Conservation (phyloP, 2,888 invertebrate genomes). For the Melanchra persicariae region DNA sequence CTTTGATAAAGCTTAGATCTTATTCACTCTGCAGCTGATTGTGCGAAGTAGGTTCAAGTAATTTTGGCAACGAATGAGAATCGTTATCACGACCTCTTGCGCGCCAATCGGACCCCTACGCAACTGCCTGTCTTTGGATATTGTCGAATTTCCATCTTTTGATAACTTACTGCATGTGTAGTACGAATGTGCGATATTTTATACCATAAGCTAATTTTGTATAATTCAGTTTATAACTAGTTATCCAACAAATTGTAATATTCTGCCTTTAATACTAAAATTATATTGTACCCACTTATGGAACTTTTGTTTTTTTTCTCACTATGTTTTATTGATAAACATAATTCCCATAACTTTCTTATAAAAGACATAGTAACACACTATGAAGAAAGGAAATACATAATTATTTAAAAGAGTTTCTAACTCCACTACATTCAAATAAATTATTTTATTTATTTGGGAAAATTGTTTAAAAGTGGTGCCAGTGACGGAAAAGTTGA, state of each 20-base stretch:
- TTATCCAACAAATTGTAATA: not conserved
- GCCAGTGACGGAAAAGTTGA: no score
- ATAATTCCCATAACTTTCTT: not conserved
- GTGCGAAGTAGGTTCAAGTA: not conserved
- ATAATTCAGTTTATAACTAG: not conserved
- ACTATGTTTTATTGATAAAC: constrained; percentile 14
- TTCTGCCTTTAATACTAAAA: not conserved
- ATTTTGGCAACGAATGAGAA: not conserved
- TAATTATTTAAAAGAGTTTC: no score
- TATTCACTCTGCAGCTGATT: not conserved
- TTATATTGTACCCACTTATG: not conserved
- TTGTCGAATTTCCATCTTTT: not conserved
- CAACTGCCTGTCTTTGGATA: no score
- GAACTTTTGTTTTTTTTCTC: not conserved
- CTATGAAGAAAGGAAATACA: no score
- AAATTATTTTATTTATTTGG: no score
- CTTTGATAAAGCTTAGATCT: not conserved
- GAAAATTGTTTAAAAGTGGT: no score
- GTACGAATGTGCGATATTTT: not conserved
- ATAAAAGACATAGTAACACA: not conserved
- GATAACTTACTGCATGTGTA: not conserved
- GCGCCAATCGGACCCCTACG: no score
- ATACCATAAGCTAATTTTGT: constrained; percentile 6
- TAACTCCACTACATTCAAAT: no score
- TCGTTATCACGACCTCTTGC: not conserved